Evolutionary conservation across 2,888 invertebrate genomes (phyloP).

Genomic region (Germaria angustata): DNA sequence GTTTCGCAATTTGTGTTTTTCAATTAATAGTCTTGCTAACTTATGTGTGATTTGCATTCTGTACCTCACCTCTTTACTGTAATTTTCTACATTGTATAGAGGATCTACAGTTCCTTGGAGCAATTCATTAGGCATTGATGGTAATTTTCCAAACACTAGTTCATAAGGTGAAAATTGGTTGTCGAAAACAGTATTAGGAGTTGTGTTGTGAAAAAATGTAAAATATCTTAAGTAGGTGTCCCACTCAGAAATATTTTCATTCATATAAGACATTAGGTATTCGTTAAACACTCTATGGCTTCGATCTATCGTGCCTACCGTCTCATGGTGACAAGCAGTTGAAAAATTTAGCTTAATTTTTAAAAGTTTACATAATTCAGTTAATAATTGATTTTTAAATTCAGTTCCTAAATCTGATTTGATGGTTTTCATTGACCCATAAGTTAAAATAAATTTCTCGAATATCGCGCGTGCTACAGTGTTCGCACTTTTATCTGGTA

Average conservation of each 20-base stretch:
- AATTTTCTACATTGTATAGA: too few species aligned
- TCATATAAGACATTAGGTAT: slow-evolving; percentile 22
- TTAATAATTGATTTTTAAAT: slow-evolving; percentile 21
- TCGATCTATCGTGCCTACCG: slow-evolving; percentile 17
- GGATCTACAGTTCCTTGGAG: too few species aligned
- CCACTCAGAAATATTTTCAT: slow-evolving; percentile 16
- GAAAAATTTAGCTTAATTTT: slow-evolving; percentile 19
- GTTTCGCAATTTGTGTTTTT: too few species aligned
- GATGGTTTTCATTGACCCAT: background rate
- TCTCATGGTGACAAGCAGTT: slow-evolving; percentile 35
- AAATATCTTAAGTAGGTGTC: slow-evolving; percentile 28
- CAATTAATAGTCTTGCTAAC: too few species aligned
- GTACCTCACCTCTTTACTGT: too few species aligned
- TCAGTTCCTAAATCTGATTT: slow-evolving; percentile 36
- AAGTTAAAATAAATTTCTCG: slow-evolving; percentile 28
- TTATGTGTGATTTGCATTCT: too few species aligned
- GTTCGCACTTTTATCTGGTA: slow-evolving; percentile 67
- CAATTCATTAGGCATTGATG: background rate
- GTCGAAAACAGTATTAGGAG: slow-evolving; percentile 20
- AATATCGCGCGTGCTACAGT: slow-evolving; percentile 9
- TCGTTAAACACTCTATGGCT: slow-evolving; percentile 41
- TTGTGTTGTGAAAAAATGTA: slow-evolving; percentile 26
- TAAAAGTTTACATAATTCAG: slow-evolving; percentile 20
- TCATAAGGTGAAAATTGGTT: slow-evolving; percentile 27
- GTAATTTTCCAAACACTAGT: slow-evolving; percentile 8